Evolutionary conservation across 1,140 invertebrate species (phyloP), one percentile per base, ranked within the genome.

Genomic region (Lucilia cuprina): DNA sequence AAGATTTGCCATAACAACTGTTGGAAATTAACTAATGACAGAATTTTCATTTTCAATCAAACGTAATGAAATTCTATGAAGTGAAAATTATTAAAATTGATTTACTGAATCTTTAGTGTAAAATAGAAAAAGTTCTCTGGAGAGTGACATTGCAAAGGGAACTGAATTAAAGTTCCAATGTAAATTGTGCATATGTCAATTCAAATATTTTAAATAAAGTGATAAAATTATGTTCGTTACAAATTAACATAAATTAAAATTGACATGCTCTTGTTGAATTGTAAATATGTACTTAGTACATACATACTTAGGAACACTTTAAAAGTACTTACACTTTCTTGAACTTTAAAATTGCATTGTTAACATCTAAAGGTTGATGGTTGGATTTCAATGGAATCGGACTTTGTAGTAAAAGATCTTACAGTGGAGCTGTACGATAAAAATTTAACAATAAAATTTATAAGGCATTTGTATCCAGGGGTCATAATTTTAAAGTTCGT

Each of bases 191-290:
- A 55, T 10, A 12, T 12, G 50, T 55, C 17, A 55, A 55, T 55
- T 55, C 17, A 55, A 17, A 55, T 55, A 14, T 12, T 12, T 55
- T 41, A 12, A 55, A 55, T 55, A 25, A 21, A 70, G 21, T 70
- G 9, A 21, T 19, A 41, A 19, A 70, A 19, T 70, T 21, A 70
- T 70, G n/a, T 19, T 70, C 5, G 19, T 21, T 21, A 70, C 2
- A 70, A 70, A 70, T 70, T 70, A 70, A 70, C 5, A 70, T 70
- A 70, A 70, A 70, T 70, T 70, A 70, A 70, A 70, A 70, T 70
- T 70, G 65, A 70, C 19, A 70, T 70, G n/a, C 5, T 30, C 25
- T 30, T 41, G 41, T 10, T 41, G 41, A 41, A 5, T 2, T 41
- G 25, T 41, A 41, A 41, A 41, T 41, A 41, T n/a, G 10, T 41